These are phyloP conservation scores for Acrocyrtus sp. DNA, from an alignment of 2,888 invertebrate genomes.

Conservation along the genomic window DNA sequence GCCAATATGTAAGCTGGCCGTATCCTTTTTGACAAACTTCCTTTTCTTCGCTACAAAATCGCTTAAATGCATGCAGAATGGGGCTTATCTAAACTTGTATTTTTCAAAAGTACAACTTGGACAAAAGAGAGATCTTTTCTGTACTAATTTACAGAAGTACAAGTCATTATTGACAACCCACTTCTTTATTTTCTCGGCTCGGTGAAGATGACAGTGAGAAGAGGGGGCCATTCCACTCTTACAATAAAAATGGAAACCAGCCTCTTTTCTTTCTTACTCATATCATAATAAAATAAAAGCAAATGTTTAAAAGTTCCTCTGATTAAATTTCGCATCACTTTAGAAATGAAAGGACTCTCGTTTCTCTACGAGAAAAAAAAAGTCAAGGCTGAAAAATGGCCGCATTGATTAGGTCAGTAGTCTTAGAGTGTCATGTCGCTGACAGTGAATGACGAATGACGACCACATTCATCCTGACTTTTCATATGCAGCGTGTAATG, in stretches of 20 bases:
- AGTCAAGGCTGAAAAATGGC: background rate
- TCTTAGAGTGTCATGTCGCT: background rate
- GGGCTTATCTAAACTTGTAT: background rate
- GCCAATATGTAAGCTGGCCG: too few relatives aligned
- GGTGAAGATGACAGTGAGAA: slow-evolving; percentile 12
- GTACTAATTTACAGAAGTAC: too few relatives aligned
- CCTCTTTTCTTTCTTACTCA: too few relatives aligned
- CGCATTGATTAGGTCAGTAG: slow-evolving; percentile 11
- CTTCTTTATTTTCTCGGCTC: slow-evolving; percentile 1
- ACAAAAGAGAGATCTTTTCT: background rate
- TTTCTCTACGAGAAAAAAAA: too few relatives aligned
- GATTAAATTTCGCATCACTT: background rate
- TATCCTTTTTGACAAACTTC: too few relatives aligned
- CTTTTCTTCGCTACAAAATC: too few relatives aligned
- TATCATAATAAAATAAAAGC: background rate
- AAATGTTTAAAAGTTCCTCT: slow-evolving; percentile 6
- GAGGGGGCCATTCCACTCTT: background rate
- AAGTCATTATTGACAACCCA: background rate
- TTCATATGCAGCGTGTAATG: background rate
- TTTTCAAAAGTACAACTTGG: background rate
- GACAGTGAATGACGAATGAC: background rate
- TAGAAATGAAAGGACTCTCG: too few relatives aligned
- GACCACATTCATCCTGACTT: slow-evolving; percentile 1
- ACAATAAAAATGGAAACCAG: background rate
- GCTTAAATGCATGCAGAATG: too few relatives aligned